Evolutionary conservation across 2,888 invertebrate species (phyloP).

Genomic region (Orthosia cruda): DNA sequence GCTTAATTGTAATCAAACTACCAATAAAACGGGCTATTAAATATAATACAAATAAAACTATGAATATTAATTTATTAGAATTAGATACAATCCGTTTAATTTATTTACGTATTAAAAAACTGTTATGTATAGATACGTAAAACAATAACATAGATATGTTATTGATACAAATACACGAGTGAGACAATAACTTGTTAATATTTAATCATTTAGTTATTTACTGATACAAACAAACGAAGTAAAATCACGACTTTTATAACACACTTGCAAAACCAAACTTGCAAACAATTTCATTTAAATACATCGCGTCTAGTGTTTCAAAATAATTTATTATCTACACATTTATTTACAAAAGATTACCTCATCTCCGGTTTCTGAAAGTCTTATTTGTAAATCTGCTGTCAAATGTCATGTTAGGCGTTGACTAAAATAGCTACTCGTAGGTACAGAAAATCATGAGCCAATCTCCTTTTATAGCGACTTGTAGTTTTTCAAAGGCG

Average conservation of each 20-base stretch:
- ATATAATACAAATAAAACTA: neutral
- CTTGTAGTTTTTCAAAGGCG: neutral
- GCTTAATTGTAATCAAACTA: neutral
- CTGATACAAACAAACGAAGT: conserved; percentile 1
- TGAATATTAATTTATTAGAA: neutral
- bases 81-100: neutral
- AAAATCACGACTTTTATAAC: conserved; percentile 16
- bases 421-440: neutral
- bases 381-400: neutral
- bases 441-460: neutral
- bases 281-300: conserved; percentile 16
- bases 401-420: neutral
- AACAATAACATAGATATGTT: conserved; percentile 3
- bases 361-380: neutral
- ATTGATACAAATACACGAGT: conserved; percentile 3
- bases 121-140: neutral
- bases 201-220: conserved; percentile 32
- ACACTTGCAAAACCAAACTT: conserved; percentile 14
- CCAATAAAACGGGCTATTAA: neutral
- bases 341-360: neutral
- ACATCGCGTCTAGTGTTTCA: neutral
- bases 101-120: neutral
- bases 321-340: conserved; percentile 1
- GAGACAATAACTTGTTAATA: conserved; percentile 13
- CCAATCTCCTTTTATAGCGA: neutral